These are phyloP conservation scores for Suillia variegata DNA, from an alignment of 2,888 invertebrate genomes.

Conservation along the genomic window DNA sequence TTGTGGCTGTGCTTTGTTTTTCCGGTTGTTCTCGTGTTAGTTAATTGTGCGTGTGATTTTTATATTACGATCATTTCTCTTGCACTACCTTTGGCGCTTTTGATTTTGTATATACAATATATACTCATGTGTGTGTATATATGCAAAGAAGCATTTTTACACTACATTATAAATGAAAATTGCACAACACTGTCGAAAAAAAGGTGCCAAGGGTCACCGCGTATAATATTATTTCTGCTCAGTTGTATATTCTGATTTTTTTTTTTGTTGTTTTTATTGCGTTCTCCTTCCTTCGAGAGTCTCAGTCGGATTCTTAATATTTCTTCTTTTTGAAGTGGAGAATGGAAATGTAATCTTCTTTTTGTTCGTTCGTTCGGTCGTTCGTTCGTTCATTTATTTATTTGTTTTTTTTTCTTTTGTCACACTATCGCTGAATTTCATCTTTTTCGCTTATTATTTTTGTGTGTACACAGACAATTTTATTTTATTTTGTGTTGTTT, in stretches of 20 bases:
- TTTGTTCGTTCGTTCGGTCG: too few species aligned
- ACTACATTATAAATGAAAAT: too few species aligned
- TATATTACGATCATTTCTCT: neutral
- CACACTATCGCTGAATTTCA: neutral
- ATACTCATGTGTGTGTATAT: too few species aligned
- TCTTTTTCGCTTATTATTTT: neutral
- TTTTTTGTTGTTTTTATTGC: too few species aligned
- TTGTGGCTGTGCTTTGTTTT: neutral
- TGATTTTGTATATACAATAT: neutral
- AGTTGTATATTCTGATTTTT: neutral
- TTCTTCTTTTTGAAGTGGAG: too few species aligned
- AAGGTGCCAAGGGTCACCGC: neutral
- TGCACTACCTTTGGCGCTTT: neutral
- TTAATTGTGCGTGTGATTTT: constrained; percentile 5
- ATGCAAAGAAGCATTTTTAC: too few species aligned
- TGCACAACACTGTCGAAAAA: too few species aligned
- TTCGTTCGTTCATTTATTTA: too few species aligned
- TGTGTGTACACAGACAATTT: too few species aligned
- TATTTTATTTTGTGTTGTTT: too few species aligned
- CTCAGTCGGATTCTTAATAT: too few species aligned
- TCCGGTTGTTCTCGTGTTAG: neutral
- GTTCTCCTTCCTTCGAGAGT: neutral
- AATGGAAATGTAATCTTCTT: neutral
- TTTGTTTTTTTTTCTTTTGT: too few species aligned
- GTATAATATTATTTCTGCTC: neutral